phyloP scores from a whole-genome alignment of 2,888 invertebrate species.

The Rosalia funebris region DNA sequence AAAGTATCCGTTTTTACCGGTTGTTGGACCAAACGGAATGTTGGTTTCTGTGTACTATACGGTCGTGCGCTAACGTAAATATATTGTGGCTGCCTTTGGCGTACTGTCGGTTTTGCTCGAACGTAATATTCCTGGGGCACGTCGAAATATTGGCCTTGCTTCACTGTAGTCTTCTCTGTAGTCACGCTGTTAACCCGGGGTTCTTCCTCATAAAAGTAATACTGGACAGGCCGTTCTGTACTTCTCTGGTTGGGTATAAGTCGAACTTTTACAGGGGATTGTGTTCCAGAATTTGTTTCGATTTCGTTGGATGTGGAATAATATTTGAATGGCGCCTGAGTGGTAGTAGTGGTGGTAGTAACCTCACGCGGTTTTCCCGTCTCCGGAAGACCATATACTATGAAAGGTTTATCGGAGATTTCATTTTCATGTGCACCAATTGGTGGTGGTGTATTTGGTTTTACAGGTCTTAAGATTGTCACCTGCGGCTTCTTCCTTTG shows the following conservation, averaged over 20 bases:
- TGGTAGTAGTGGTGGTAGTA: conserved; percentile 72
- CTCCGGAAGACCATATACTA: conserved; percentile 63
- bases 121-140: conserved; percentile 49
- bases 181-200: conserved; percentile 42
- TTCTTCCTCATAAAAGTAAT: conserved; percentile 75
- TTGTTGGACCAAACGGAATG: conserved; percentile 47
- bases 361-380: conserved; percentile 59
- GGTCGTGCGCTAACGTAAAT: conserved; percentile 56
- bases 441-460: conserved; percentile 56
- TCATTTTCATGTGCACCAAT: conserved; percentile 61
- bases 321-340: conserved; percentile 72
- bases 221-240: conserved; percentile 67
- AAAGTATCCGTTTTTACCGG: conserved; percentile 64
- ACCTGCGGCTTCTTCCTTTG: conserved; percentile 49
- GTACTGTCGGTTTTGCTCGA: conserved; percentile 40
- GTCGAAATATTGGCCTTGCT: conserved; percentile 38
- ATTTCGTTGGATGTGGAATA: conserved; percentile 69
- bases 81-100: conserved; percentile 48
- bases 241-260: conserved; percentile 29
- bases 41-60: conserved; percentile 53
- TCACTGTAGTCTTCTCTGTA: conserved; percentile 37
- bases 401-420: conserved; percentile 66
- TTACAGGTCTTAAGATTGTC: conserved; percentile 59
- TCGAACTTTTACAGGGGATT: conserved; percentile 52
- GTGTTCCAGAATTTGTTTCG: conserved; percentile 67